Percentiles rank a stretch among this genome's conserved stretches.
These are phyloP conservation scores for Coregonus clupeaformis DNA, from an alignment of 2,113 vertebrate species.

Conservation along the genomic window DNA sequence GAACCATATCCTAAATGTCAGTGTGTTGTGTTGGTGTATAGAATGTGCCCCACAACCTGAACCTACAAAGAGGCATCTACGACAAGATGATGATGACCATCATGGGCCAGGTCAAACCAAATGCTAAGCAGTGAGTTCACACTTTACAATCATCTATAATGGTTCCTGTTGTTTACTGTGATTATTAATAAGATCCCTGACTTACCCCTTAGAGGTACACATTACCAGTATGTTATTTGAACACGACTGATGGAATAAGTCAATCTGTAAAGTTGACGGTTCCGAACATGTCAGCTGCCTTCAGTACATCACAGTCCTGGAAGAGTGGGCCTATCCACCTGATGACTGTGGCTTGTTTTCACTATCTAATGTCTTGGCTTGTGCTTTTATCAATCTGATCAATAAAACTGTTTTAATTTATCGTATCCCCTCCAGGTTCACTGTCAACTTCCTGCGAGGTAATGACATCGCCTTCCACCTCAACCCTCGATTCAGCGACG, in stretches of 20 bases:
- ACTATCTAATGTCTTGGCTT: too few relatives aligned
- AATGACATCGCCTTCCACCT: conserved; percentile 78
- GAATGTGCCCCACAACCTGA: conserved; percentile 76
- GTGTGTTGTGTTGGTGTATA: conserved; percentile 29
- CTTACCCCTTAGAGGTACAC: background rate
- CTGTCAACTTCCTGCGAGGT: conserved; percentile 75
- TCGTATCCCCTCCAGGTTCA: conserved; percentile 63
- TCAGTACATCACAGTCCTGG: too few relatives aligned
- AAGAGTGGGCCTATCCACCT: too few relatives aligned
- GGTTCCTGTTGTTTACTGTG: background rate
- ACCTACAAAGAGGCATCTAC: conserved; percentile 71
- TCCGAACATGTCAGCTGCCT: too few relatives aligned
- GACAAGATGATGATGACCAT: conserved; percentile 80
- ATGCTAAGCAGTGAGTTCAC: conserved; percentile 73
- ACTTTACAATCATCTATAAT: background rate
- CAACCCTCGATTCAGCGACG: conserved; percentile 77
- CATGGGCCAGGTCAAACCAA: conserved; percentile 71
- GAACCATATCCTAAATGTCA: background rate
- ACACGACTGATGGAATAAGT: background rate
- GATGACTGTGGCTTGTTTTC: too few relatives aligned
- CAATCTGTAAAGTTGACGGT: background rate
- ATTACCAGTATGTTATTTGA: background rate
- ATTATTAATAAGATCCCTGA: background rate
- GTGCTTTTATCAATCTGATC: too few relatives aligned
- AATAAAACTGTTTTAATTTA: too few relatives aligned